phyloP scores from a whole-genome alignment of 92 coral and sea anemone genomes.

The Porites cylindrica region DNA sequence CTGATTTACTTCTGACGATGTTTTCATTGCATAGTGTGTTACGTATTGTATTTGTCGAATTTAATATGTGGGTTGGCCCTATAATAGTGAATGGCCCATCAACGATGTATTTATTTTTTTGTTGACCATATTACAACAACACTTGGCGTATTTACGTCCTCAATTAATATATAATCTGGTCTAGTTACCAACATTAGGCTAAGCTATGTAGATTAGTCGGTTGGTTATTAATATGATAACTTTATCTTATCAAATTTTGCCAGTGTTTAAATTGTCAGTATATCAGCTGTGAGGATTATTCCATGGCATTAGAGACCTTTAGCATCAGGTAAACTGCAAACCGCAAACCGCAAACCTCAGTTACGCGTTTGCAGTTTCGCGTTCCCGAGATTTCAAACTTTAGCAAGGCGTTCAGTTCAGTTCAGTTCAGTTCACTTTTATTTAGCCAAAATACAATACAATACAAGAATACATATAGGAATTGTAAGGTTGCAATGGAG shows the following conservation, averaged over 20 bases:
- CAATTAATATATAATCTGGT: not conserved
- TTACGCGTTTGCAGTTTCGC: too few relatives aligned
- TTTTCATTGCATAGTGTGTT: not conserved
- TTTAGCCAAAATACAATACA: too few relatives aligned
- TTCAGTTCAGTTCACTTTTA: too few relatives aligned
- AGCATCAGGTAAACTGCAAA: too few relatives aligned
- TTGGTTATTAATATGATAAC: not conserved
- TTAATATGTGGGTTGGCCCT: not conserved
- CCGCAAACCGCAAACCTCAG: too few relatives aligned
- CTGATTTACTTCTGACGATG: not conserved
- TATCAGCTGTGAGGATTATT: slow-evolving; percentile 3
- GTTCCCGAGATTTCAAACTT: too few relatives aligned
- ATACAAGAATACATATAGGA: too few relatives aligned
- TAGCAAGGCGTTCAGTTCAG: too few relatives aligned
- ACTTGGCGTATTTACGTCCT: not conserved
- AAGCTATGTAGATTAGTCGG: not conserved
- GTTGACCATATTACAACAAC: not conserved
- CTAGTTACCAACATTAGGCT: not conserved
- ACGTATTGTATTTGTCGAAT: not conserved
- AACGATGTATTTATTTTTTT: not conserved
- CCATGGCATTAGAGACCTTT: too few relatives aligned
- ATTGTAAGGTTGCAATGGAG: too few relatives aligned
- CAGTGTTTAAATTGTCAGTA: not conserved
- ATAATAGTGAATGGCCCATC: not conserved
- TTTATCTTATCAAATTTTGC: not conserved